Evolutionary conservation across 2,797 vertebrate species (phyloP).

Genomic region (Cephalopachus bancanus): DNA sequence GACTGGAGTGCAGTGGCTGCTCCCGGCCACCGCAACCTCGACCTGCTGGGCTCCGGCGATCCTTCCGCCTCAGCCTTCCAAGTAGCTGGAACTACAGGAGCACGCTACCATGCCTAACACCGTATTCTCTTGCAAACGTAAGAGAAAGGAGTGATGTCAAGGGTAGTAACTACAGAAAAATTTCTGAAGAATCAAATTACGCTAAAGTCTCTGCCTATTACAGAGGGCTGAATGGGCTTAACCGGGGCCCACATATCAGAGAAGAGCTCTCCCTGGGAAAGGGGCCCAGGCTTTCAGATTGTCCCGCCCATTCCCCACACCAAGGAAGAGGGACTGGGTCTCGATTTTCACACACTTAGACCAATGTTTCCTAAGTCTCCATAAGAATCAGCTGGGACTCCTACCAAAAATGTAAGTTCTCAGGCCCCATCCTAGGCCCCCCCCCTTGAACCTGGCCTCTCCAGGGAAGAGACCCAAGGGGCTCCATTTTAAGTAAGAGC

Average conservation of each 20-base stretch:
- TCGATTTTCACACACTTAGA: not conserved
- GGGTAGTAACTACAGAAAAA: not conserved
- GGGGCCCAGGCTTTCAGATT: not conserved
- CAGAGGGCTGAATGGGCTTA: not conserved
- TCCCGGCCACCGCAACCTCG: no score
- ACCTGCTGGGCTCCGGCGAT: no score
- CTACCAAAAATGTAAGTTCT: not conserved
- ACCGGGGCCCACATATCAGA: not conserved
- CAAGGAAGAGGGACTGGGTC: not conserved
- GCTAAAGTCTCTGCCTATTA: not conserved
- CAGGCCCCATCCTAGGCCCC: not conserved
- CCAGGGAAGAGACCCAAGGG: not conserved
- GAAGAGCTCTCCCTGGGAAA: not conserved
- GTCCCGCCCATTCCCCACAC: not conserved
- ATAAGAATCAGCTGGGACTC: not conserved
- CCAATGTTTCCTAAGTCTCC: not conserved
- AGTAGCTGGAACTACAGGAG: no score
- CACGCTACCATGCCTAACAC: not conserved
- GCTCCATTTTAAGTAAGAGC: not conserved
- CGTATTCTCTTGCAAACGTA: not conserved
- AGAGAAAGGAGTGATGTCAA: not conserved
- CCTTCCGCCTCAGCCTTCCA: no score
- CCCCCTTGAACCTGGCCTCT: not conserved
- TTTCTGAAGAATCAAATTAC: not conserved
- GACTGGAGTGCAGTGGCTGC: no score